Conservation (phyloP, 2,113 vertebrate genomes). For the Ariopsis seemanni region DNA sequence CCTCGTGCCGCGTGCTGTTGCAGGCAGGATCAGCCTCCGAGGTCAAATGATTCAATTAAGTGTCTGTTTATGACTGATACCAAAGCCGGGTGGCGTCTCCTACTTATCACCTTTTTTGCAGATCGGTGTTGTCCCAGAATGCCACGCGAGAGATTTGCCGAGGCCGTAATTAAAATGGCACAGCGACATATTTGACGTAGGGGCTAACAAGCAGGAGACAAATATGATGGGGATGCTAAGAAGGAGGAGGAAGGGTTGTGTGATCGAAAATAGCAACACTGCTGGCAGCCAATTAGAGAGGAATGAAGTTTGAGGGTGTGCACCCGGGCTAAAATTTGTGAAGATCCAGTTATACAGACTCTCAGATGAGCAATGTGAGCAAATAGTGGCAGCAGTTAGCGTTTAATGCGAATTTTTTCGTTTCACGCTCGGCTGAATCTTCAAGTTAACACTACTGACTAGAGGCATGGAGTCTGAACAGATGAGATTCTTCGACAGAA, state of each 20-base stretch:
- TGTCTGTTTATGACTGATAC: conserved; percentile 84
- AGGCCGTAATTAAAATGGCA: conserved; percentile 84
- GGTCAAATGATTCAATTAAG: conserved; percentile 86
- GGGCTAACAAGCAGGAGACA: conserved; percentile 71
- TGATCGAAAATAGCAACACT: conserved; percentile 57
- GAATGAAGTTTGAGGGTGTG: conserved; percentile 50
- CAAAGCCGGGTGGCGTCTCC: conserved; percentile 73
- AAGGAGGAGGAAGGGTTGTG: conserved; percentile 48
- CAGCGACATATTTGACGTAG: conserved; percentile 77
- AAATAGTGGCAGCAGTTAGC: neutral
- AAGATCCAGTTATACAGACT: neutral
- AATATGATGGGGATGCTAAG: conserved; percentile 50
- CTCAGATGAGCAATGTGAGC: neutral
- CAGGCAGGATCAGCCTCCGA: conserved; percentile 77
- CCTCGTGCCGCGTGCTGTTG: conserved; percentile 69
- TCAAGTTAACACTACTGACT: neutral
- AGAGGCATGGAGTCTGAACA: neutral
- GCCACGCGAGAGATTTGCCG: conserved; percentile 79
- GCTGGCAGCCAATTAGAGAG: conserved; percentile 66
- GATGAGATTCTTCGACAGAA: neutral
- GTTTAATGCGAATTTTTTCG: neutral
- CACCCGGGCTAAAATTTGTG: neutral
- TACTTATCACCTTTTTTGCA: conserved; percentile 84
- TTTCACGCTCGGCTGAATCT: too few relatives aligned
- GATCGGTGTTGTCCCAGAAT: conserved; percentile 79